These are phyloP conservation scores for Rhipidura dahli DNA, from an alignment of 2,113 vertebrate genomes.

Conservation along the genomic window DNA sequence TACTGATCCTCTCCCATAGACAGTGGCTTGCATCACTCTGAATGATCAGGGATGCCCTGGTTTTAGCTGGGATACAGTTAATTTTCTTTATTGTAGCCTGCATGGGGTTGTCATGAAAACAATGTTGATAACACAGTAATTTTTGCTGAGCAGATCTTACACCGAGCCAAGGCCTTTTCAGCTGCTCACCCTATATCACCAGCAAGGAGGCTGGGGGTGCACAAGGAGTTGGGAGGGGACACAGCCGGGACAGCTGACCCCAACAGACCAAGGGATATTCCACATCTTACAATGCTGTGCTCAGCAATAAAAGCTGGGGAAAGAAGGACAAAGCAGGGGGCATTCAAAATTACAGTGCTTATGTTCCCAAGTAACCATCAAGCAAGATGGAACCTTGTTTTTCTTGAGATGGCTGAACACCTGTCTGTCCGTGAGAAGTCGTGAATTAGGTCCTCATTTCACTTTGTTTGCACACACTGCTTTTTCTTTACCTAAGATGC, in stretches of 20 bases:
- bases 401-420: not conserved
- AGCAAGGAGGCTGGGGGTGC: accelerated
- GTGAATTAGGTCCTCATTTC: not conserved
- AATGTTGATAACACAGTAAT: not conserved
- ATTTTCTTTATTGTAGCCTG: not conserved
- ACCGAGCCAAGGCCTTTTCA: not conserved
- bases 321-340: not conserved
- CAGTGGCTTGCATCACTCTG: no score
- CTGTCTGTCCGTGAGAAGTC: not conserved
- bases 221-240: not conserved
- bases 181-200: not conserved
- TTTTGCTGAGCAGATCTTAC: not conserved
- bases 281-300: accelerated
- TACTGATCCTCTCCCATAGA: no score
- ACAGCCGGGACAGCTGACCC: not conserved
- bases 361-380: not conserved
- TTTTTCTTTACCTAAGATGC: not conserved
- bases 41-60: not conserved
- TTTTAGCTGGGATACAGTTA: not conserved
- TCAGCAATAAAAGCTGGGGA: not conserved
- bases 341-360: accelerated
- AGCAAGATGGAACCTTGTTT: not conserved
- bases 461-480: not conserved
- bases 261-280: not conserved
- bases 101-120: not conserved